Evolutionary conservation across 2,888 invertebrate species (phyloP).

Genomic region (Agrotis clavis): DNA sequence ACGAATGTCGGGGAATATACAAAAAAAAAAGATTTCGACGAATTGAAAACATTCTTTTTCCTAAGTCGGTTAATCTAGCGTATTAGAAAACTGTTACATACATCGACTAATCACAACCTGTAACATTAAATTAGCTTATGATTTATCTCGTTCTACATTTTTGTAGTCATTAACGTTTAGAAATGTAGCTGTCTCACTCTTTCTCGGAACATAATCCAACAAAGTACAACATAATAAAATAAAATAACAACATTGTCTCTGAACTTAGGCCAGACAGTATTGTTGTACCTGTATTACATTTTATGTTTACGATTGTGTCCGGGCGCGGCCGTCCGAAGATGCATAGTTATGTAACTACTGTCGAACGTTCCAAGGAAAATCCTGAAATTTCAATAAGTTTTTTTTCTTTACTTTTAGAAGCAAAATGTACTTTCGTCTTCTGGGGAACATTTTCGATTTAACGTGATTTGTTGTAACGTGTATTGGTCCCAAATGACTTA

Average conservation of each 20-base stretch:
- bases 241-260: not conserved
- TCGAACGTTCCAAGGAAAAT: conserved; percentile 49
- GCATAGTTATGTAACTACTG: conserved; percentile 62
- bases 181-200: too few species aligned
- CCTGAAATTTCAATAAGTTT: conserved; percentile 42
- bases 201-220: too few species aligned
- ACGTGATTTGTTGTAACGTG: conserved; percentile 20
- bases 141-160: too few species aligned
- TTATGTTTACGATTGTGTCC: conserved; percentile 65
- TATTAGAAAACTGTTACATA: too few species aligned
- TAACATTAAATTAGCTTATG: too few species aligned
- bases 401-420: conserved; percentile 24
- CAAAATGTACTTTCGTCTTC: conserved; percentile 28
- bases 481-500: conserved; percentile 25
- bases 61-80: too few species aligned
- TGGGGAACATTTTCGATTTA: conserved; percentile 20
- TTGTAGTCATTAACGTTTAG: too few species aligned
- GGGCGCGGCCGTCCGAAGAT: conserved; percentile 55
- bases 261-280: conserved; percentile 44
- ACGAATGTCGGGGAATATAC: too few species aligned
- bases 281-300: conserved; percentile 64
- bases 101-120: too few species aligned
- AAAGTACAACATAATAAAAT: not conserved
- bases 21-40: too few species aligned
- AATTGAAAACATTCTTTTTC: too few species aligned